Conservation (phyloP, 2,797 vertebrate genomes). For the Streptopelia turtur region DNA sequence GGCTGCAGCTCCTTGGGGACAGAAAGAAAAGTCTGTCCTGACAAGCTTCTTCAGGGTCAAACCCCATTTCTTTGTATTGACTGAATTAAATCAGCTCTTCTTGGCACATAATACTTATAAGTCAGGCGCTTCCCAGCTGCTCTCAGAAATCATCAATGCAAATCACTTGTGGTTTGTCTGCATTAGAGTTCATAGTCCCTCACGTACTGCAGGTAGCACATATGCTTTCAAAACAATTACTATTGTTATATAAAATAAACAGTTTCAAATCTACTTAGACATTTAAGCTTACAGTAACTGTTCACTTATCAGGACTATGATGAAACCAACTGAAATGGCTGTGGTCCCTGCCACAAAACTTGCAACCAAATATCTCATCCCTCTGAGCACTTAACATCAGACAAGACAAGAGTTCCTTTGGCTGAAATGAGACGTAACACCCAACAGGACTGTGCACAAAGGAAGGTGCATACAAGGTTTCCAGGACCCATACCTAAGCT, state of each 20-base stretch:
- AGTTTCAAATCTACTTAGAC: background rate
- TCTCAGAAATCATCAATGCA: constrained; percentile 19
- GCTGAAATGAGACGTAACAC: background rate
- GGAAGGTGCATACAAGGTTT: background rate
- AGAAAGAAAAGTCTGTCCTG: constrained; percentile 19
- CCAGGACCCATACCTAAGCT: background rate
- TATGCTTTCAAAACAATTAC: background rate
- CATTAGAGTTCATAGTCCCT: background rate
- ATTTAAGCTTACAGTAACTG: background rate
- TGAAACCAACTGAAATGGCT: background rate
- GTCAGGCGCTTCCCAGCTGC: constrained; percentile 4
- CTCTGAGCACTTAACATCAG: background rate
- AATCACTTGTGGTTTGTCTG: background rate
- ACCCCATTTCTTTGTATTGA: constrained; percentile 40
- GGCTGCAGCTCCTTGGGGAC: constrained; percentile 26
- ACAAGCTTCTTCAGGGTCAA: constrained; percentile 23
- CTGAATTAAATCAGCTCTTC: constrained; percentile 44
- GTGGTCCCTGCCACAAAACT: background rate
- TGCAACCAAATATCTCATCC: background rate
- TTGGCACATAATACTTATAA: background rate
- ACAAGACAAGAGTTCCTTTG: background rate
- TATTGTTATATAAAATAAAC: background rate
- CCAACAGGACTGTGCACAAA: background rate
- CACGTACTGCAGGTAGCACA: background rate
- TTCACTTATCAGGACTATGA: background rate